These are phyloP conservation scores for Chondrilla cf. caribensis DNA, from an alignment of 37 sponge, comb jelly and placozoan genomes.

Conservation along the genomic window DNA sequence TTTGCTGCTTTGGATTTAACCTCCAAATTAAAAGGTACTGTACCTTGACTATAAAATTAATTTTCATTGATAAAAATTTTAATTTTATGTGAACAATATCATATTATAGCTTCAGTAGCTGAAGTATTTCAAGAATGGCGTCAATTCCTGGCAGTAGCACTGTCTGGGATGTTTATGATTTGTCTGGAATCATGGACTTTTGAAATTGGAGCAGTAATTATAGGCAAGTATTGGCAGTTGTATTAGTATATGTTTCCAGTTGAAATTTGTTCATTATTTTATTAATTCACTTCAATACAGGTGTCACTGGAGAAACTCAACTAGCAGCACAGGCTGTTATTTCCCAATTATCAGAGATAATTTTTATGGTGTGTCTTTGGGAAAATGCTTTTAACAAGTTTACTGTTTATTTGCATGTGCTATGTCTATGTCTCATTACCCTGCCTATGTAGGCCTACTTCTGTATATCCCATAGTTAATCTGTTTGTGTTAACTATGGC, in stretches of 20 bases:
- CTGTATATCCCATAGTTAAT: not conserved
- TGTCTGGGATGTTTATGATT: slow-evolving; percentile 23
- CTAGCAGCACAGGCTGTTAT: not conserved
- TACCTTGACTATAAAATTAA: too few species aligned
- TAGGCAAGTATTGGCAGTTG: not conserved
- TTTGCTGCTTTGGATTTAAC: too few species aligned
- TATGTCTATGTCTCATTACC: too few species aligned
- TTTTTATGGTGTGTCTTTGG: not conserved
- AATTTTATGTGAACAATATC: too few species aligned
- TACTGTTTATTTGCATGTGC: too few species aligned
- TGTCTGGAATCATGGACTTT: slow-evolving; percentile 20
- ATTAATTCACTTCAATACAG: not conserved
- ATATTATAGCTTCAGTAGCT: too few species aligned
- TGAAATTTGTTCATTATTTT: not conserved
- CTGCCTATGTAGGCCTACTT: not conserved
- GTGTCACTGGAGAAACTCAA: not conserved
- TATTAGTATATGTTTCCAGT: not conserved
- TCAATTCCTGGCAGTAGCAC: not conserved
- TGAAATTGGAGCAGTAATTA: slow-evolving; percentile 15
- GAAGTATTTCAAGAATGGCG: too few species aligned
- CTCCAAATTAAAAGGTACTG: too few species aligned
- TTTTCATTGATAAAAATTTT: too few species aligned
- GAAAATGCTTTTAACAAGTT: too few species aligned
- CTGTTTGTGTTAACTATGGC: not conserved
- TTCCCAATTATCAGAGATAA: not conserved